Base-by-base conservation (phyloP, 1,140 invertebrate species). In the Bombus turneri region DNA sequence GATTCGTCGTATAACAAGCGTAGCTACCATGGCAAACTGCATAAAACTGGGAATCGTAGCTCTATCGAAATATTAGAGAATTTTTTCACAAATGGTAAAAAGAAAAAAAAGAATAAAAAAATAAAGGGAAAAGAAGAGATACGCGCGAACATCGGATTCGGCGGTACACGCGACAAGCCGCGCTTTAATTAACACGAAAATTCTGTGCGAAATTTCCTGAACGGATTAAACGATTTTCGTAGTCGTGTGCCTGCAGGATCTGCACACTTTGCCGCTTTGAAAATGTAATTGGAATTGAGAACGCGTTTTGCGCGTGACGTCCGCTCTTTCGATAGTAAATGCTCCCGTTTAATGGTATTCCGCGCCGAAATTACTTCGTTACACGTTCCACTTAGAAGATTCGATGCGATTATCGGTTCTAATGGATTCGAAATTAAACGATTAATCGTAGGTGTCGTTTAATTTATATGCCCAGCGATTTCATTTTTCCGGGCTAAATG, bases 121-220 rank as follows among this genome's bases (percentile, higher is more conserved):
- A 18, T 18, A 47, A 47, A n/a, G 25, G 12, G 9, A 28, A n/a
- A 41, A n/a, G 12, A 41, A 6, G 18, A 15, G 5, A 41, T 13
- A 41, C 25, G 13, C 28, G 39, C 4, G 25, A 13, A 71, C 28
- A 3, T 12, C 8, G 39, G 25, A 71, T 41, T 37, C 39, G 39
- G 0, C 6, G 25, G 39, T 39, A 39, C 9, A 1, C 28, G 37
- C 69, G 25, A 71, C 39, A 43, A n/a, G 69, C 69, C 39, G 39
- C 37, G 43, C 9, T 47, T 75, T 75, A 75, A 75, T 75, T 75
- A 75, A 75, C 73, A 31, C 73, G 71, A n/a, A n/a, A 43, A n/a
- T 73, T 41, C 28, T 10, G 15, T 15, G 71, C 28, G 73, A 75
- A 75, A 75, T 75, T 25, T 75, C 41, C 43, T 10, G 43, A 53